These are phyloP conservation scores for Microtus montanus DNA, from an alignment of 2,113 vertebrate species.

Conservation along the genomic window DNA sequence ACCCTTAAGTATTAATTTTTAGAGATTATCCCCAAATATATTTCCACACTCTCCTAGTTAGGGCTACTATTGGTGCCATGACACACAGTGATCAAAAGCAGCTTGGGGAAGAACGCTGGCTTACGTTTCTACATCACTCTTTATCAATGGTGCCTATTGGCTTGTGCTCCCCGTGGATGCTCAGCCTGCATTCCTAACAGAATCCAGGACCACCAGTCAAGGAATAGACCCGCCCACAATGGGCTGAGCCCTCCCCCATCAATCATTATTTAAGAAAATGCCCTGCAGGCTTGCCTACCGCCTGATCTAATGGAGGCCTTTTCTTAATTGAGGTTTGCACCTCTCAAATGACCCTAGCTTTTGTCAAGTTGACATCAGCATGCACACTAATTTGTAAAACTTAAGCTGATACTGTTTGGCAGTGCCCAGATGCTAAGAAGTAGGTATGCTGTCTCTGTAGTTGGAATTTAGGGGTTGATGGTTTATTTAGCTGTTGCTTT, in stretches of 20 bases:
- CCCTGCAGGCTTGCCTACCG: background rate
- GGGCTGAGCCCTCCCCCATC: background rate
- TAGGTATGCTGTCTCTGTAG: background rate
- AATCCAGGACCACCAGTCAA: background rate
- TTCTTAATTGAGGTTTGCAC: too few relatives aligned
- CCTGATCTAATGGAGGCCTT: too few relatives aligned
- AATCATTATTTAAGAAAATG: background rate
- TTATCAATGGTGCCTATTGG: background rate
- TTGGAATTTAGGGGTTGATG: background rate
- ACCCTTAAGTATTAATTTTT: slow-evolving; percentile 38
- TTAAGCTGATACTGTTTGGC: background rate
- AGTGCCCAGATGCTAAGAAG: background rate
- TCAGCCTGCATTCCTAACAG: background rate
- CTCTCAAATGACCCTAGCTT: background rate
- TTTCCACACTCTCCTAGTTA: background rate
- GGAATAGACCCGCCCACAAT: background rate
- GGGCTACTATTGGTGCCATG: background rate
- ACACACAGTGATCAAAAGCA: background rate
- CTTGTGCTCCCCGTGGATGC: background rate
- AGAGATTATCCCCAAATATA: background rate
- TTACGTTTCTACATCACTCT: background rate
- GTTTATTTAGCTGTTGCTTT: background rate
- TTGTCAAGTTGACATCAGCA: background rate
- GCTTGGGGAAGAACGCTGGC: background rate
- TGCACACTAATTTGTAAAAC: background rate